A percentile compares a stretch with the other conserved stretches of the same genome.
Evolutionary conservation across 2,797 vertebrate species (phyloP).

Genomic region (Hemitrygon akajei): DNA sequence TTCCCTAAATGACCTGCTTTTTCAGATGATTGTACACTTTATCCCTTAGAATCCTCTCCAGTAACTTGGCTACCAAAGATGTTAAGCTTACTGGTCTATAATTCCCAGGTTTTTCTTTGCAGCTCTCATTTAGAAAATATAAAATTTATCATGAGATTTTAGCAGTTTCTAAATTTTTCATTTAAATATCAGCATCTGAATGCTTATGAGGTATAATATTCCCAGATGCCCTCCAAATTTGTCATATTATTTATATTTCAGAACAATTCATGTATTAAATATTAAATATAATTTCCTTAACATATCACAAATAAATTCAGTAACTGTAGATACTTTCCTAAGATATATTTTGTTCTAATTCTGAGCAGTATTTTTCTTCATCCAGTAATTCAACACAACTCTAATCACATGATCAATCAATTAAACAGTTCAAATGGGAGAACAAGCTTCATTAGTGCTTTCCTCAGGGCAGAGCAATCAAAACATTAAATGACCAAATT

Average conservation of each 20-base stretch:
- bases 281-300: conserved; percentile 41
- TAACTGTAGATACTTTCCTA: conserved; percentile 47
- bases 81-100: too few species aligned
- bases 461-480: conserved; percentile 56
- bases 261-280: neutral
- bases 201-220: neutral
- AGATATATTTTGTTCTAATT: conserved; percentile 48
- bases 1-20: too few species aligned
- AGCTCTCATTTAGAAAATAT: neutral
- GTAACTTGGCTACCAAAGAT: too few species aligned
- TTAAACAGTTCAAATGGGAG: conserved; percentile 56
- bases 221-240: neutral
- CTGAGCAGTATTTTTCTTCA: conserved; percentile 50
- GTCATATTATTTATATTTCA: neutral
- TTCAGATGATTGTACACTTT: too few species aligned
- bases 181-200: neutral
- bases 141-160: neutral
- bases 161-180: neutral
- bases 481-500: conserved; percentile 61
- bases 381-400: conserved; percentile 53
- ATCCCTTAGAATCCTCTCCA: too few species aligned
- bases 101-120: too few species aligned
- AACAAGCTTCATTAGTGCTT: conserved; percentile 49
- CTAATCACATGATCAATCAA: conserved; percentile 62
- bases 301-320: conserved; percentile 55